Evolutionary conservation across 2,888 invertebrate species (phyloP).

Genomic region (Leptopterna dolabrata): DNA sequence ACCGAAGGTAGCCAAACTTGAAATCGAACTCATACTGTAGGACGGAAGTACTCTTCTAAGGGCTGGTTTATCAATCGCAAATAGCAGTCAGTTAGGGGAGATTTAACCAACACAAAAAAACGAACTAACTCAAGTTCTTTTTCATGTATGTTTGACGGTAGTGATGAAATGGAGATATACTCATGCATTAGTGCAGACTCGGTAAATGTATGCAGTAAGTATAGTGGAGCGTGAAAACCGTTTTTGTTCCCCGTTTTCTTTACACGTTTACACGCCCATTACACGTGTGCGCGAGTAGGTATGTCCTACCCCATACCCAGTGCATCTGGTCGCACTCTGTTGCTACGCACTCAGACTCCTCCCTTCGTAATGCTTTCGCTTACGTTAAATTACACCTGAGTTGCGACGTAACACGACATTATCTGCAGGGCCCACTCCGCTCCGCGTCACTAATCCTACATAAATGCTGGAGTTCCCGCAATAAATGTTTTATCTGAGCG

Average conservation of each 20-base stretch:
- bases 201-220: not conserved
- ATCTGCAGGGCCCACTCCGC: constrained; percentile 3
- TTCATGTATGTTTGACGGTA: not conserved
- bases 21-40: too few relatives aligned
- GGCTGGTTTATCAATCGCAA: too few relatives aligned
- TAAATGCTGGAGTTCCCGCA: not conserved
- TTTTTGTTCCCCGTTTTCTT: not conserved
- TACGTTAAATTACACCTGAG: not conserved
- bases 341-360: not conserved
- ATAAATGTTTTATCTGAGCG: constrained; percentile 3
- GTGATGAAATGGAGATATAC: not conserved
- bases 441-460: not conserved
- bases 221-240: not conserved
- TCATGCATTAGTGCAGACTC: not conserved
- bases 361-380: not conserved
- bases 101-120: too few relatives aligned
- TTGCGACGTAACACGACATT: not conserved
- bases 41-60: too few relatives aligned
- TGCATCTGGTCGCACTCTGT: not conserved
- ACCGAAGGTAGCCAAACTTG: too few relatives aligned
- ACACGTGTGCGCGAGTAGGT: constrained; percentile 3
- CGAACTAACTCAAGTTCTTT: not conserved
- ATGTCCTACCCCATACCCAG: not conserved
- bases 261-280: not conserved
- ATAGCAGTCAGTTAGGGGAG: too few relatives aligned